Evolutionary conservation across 2,113 vertebrate species (phyloP), one percentile per base, ranked within the genome.

Genomic region (Channa argus): DNA sequence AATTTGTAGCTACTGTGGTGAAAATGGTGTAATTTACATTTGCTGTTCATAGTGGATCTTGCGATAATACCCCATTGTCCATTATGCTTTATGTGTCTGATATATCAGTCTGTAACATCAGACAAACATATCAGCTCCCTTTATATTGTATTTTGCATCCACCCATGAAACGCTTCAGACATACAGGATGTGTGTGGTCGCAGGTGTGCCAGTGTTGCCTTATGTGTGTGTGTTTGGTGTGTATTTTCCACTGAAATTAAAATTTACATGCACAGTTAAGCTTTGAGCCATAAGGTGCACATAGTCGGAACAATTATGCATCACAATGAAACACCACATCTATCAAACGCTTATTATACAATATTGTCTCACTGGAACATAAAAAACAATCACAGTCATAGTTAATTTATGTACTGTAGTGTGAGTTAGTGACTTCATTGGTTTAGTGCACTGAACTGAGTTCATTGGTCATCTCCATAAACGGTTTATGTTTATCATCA

Each of bases 111-210:
- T 33, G 44, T 55, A 71, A 82, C 86, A 71, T 38, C 58, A 78
- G 41, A 70, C 69, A 72, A 80, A 86, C 71, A 66, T 75, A 80
- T 72, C 70, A 81, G 12, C 70, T 77, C 58, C 67, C 8, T n/a
- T 70, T 41, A 39, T 51, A 68, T 83, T 87, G 71, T 71, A 8
- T 77, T 79, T 74, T 15, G 13, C 52, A 53, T 47, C 49, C 33
- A 75, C 59, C 81, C 63, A 44, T 77, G 68, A 83, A 72, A 73
- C 47, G 58, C 63, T 11, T 62, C 3, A 47, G 37, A 10, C 59
- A 50, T 15, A 47, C 4, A 36, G 39, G 36, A 47, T 8, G 13
- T 63, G 65, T 45, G 59, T 52, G 61, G 34, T 43, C 55, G 69
- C 68, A 84, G 74, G 56, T 71, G 71, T 24, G 61, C 52, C n/a